These are phyloP conservation scores for Oppia nitens DNA, from an alignment of 1,140 invertebrate genomes.

Conservation along the genomic window DNA sequence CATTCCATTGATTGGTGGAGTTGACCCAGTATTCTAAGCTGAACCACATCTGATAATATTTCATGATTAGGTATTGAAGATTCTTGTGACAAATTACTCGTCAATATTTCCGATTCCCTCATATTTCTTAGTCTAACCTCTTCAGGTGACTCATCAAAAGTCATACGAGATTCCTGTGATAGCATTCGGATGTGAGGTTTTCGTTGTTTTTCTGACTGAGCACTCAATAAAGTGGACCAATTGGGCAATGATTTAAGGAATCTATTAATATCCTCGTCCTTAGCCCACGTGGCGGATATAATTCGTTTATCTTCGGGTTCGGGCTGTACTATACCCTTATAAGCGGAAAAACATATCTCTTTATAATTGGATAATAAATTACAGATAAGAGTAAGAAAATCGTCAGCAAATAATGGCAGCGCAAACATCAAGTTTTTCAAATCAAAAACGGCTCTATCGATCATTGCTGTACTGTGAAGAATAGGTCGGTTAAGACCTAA, in stretches of 20 bases:
- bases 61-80: constrained; percentile 64
- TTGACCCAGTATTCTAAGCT: constrained; percentile 62
- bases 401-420: constrained; percentile 48
- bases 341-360: constrained; percentile 54
- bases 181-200: background rate
- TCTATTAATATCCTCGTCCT: constrained; percentile 81
- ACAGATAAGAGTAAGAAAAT: constrained; percentile 48
- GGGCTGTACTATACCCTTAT: constrained; percentile 51
- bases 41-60: constrained; percentile 56
- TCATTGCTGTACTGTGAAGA: constrained; percentile 48
- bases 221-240: constrained; percentile 53
- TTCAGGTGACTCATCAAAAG: constrained; percentile 36
- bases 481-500: constrained; percentile 11
- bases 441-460: constrained; percentile 49
- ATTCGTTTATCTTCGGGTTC: constrained; percentile 58
- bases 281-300: constrained; percentile 74
- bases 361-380: constrained; percentile 51
- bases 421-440: constrained; percentile 47
- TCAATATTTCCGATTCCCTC: constrained; percentile 78
- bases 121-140: constrained; percentile 61
- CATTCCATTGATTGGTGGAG: constrained; percentile 80
- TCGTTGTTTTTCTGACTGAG: background rate
- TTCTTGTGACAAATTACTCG: constrained; percentile 60
- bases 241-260: constrained; percentile 71
- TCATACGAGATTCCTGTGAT: constrained; percentile 7